Evolutionary conservation across 2,113 vertebrate species (phyloP).

Genomic region (Petrocephalus microphthalmus): DNA sequence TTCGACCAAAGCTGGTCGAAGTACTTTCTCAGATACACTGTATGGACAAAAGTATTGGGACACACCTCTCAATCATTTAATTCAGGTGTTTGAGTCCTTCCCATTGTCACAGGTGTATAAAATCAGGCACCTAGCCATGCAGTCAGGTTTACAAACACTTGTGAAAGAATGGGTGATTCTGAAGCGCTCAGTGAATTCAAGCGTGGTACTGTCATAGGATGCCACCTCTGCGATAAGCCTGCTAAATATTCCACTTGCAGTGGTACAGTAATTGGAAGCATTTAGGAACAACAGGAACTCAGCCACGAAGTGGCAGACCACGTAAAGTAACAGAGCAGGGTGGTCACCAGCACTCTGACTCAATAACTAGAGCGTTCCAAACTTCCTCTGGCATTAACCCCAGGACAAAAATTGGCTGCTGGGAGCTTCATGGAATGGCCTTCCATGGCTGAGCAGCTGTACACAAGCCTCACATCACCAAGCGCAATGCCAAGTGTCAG

Average conservation of each 20-base stretch:
- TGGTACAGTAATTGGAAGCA: background rate
- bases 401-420: background rate
- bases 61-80: background rate
- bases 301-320: background rate
- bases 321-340: background rate
- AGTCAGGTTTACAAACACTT: background rate
- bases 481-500: background rate
- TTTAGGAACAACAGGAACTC: background rate
- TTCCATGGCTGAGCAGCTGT: background rate
- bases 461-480: background rate
- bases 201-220: background rate
- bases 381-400: background rate
- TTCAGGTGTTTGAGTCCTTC: background rate
- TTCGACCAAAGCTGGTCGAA: background rate
- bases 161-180: background rate
- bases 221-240: background rate
- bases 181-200: background rate
- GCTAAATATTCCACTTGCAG: background rate
- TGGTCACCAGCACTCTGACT: too few species aligned
- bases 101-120: background rate
- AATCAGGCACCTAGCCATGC: background rate
- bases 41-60: background rate
- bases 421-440: background rate
- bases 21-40: background rate
- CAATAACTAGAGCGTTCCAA: background rate